Conservation (phyloP, 1,140 invertebrate species). For the Colletes latitarsis region DNA sequence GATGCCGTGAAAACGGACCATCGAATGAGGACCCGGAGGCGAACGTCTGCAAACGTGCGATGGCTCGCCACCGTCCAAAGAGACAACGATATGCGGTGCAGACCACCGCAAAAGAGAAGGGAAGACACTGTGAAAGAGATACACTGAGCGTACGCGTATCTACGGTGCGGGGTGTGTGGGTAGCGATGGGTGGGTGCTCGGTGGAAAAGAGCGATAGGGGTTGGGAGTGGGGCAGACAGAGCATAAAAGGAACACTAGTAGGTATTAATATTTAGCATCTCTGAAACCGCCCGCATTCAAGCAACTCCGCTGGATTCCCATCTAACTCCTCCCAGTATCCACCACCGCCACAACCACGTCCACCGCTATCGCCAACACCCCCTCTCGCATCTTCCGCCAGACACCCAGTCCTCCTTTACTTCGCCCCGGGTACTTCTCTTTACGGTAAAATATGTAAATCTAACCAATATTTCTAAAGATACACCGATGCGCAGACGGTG, state of each 20-base stretch:
- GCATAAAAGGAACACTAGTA: slow-evolving; percentile 76
- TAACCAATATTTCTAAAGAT: slow-evolving; percentile 80
- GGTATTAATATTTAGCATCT: slow-evolving; percentile 81
- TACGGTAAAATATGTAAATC: slow-evolving; percentile 80
- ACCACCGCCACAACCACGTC: not conserved
- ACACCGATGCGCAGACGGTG: slow-evolving; percentile 59
- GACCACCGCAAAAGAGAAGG: slow-evolving; percentile 33
- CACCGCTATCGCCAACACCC: slow-evolving; percentile 41
- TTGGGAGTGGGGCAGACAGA: slow-evolving; percentile 46
- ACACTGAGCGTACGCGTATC: slow-evolving; percentile 33
- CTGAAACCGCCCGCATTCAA: slow-evolving; percentile 77
- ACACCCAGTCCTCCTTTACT: slow-evolving; percentile 70
- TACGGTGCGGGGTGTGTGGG: slow-evolving; percentile 21
- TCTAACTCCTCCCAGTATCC: slow-evolving; percentile 46
- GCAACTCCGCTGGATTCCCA: slow-evolving; percentile 71
- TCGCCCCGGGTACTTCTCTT: slow-evolving; percentile 69
- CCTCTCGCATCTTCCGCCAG: slow-evolving; percentile 54
- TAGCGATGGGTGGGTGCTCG: slow-evolving; percentile 10
- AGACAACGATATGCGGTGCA: slow-evolving; percentile 34
- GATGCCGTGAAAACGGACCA: slow-evolving; percentile 44
- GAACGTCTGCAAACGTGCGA: slow-evolving; percentile 51
- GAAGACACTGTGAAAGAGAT: slow-evolving; percentile 51
- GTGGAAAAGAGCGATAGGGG: slow-evolving; percentile 58
- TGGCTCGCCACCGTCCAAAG: slow-evolving; percentile 55
- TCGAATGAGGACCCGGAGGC: slow-evolving; percentile 54